These are phyloP conservation scores for Noctua fimbriata DNA, from an alignment of 2,888 invertebrate genomes.

Conservation along the genomic window DNA sequence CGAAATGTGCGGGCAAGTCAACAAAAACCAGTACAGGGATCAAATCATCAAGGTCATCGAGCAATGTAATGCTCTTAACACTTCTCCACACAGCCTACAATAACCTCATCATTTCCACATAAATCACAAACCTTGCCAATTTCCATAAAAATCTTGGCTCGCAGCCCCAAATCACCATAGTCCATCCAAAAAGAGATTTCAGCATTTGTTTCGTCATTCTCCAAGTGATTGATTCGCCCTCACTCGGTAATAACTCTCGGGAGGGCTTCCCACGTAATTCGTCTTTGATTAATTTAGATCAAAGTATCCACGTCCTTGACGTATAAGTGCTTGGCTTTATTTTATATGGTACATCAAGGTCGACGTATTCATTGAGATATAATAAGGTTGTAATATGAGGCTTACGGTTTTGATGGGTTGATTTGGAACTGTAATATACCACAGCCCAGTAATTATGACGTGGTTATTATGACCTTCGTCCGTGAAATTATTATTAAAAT, in stretches of 20 bases:
- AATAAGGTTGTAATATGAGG: slow-evolving; percentile 23
- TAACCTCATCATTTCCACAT: slow-evolving; percentile 1
- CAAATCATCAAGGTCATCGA: too few species aligned
- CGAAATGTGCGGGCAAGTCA: too few species aligned
- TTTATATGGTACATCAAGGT: slow-evolving; percentile 49
- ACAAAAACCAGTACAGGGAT: too few species aligned
- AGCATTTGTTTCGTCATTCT: slow-evolving; percentile 65
- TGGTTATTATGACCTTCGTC: background rate
- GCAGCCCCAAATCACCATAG: slow-evolving; percentile 22
- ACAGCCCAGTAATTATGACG: background rate
- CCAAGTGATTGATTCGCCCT: slow-evolving; percentile 75
- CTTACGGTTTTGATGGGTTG: background rate
- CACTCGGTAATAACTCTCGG: slow-evolving; percentile 69
- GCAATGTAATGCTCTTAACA: too few species aligned
- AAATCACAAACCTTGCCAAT: slow-evolving; percentile 13
- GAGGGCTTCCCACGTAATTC: slow-evolving; percentile 76
- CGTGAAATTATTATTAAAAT: too few species aligned
- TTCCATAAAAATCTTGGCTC: slow-evolving; percentile 29
- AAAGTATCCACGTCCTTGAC: slow-evolving; percentile 64
- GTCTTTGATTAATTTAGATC: slow-evolving; percentile 81
- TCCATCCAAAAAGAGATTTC: slow-evolving; percentile 46
- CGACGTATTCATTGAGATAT: slow-evolving; percentile 22
- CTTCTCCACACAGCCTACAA: background rate
- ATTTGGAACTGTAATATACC: background rate
- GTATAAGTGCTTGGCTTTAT: slow-evolving; percentile 60